Percentiles rank a stretch among this genome's conserved stretches.
Evolutionary conservation across 1,140 invertebrate species (phyloP).

Genomic region (Tigriopus japonicus): DNA sequence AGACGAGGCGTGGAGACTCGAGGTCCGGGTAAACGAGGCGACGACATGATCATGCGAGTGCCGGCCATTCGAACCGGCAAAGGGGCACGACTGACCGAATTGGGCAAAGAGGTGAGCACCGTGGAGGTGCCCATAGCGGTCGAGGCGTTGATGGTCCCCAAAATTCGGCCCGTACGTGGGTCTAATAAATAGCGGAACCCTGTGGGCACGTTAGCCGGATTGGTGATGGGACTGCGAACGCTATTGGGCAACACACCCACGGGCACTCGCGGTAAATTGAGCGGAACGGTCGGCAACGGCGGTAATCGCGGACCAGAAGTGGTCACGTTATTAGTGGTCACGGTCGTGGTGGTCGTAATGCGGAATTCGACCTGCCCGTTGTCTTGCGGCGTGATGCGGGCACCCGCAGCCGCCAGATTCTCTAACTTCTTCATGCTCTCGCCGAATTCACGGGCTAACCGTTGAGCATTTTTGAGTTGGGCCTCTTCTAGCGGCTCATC

Average conservation of each 20-base stretch:
- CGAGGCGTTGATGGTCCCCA: background rate
- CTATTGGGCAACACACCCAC: background rate
- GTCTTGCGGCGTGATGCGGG: background rate
- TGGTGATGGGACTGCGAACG: background rate
- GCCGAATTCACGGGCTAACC: background rate
- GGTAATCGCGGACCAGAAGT: too few relatives aligned
- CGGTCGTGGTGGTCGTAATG: background rate
- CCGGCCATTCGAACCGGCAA: too few relatives aligned
- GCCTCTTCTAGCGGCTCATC: background rate
- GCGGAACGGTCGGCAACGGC: too few relatives aligned
- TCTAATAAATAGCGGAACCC: background rate
- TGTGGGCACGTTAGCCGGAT: too few relatives aligned
- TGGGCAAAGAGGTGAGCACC: background rate
- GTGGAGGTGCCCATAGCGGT: background rate
- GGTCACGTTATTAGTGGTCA: too few relatives aligned
- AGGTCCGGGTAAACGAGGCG: too few relatives aligned
- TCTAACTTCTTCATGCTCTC: background rate
- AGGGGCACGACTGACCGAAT: too few relatives aligned
- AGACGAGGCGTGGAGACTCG: too few relatives aligned
- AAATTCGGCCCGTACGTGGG: background rate
- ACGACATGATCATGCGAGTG: too few relatives aligned
- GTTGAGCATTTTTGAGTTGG: background rate
- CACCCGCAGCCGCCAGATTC: background rate
- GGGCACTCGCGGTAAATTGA: background rate
- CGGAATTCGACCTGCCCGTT: background rate